Conservation (phyloP, 2,888 invertebrate species). For the Himalopsyche japonica region DNA sequence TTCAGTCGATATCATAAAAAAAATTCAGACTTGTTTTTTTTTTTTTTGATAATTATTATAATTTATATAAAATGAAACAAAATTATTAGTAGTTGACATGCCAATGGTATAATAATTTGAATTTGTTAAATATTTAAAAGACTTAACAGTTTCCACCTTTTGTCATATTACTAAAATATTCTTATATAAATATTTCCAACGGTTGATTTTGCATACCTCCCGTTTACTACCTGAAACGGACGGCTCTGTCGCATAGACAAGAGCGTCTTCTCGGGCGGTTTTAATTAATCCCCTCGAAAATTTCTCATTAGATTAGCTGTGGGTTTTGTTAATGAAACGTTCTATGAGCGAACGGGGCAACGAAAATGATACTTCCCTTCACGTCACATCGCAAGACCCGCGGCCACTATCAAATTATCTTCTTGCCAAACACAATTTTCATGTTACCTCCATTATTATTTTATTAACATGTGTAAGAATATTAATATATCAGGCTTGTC, state of each 20-base stretch:
- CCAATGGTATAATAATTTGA: too few relatives aligned
- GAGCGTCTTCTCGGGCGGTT: conserved; percentile 16
- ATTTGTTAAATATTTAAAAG: background rate
- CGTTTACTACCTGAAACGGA: background rate
- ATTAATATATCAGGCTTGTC: background rate
- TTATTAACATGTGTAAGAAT: background rate
- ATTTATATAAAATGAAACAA: too few relatives aligned
- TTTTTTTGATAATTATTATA: too few relatives aligned
- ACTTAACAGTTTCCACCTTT: background rate
- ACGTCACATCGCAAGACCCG: background rate
- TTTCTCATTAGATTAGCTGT: conserved; percentile 41
- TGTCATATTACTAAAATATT: too few relatives aligned
- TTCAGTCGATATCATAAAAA: too few relatives aligned
- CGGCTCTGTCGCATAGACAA: background rate
- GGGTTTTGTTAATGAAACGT: conserved; percentile 40
- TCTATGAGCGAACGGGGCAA: conserved; percentile 10
- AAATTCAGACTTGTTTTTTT: too few relatives aligned
- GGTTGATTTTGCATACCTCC: background rate
- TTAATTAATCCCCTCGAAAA: conserved; percentile 40
- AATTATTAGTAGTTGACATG: too few relatives aligned
- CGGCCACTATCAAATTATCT: conserved; percentile 5
- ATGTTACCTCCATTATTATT: background rate
- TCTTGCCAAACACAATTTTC: conserved; percentile 3
- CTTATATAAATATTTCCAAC: background rate
- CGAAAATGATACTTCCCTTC: background rate